Percentiles rank a stretch among this genome's conserved stretches.
Conservation (phyloP, 2,888 invertebrate species). For the Drosophila quinaria region DNA sequence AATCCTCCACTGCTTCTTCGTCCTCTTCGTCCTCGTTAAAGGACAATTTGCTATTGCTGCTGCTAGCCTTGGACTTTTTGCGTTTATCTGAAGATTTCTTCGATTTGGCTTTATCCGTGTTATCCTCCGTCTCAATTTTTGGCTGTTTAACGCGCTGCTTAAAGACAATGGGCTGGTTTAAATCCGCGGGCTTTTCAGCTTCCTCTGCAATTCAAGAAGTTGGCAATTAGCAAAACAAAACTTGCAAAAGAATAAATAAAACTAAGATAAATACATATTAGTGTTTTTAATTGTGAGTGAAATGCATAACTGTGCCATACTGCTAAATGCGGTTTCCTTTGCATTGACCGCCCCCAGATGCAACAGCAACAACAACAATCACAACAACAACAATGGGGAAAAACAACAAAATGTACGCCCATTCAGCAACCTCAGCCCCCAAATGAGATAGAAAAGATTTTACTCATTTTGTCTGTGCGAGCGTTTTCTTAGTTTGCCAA, state of each 20-base stretch:
- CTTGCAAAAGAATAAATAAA: neutral
- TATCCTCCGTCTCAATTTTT: conserved; percentile 36
- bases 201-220: conserved; percentile 86
- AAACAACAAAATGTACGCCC: conserved; percentile 30
- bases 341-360: conserved; percentile 23
- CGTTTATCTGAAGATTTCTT: conserved; percentile 45
- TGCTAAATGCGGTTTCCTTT: conserved; percentile 22
- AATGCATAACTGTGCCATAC: conserved; percentile 14
- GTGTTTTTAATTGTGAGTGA: neutral
- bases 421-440: conserved; percentile 14
- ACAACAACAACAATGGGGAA: conserved; percentile 16
- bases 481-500: conserved; percentile 53
- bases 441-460: conserved; percentile 54
- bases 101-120: conserved; percentile 22
- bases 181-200: conserved; percentile 88
- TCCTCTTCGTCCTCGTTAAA: conserved; percentile 87
- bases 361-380: conserved; percentile 28
- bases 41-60: conserved; percentile 84
- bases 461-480: conserved; percentile 45
- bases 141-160: conserved; percentile 69
- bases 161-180: conserved; percentile 88
- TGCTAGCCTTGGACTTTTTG: conserved; percentile 73
- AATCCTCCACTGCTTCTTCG: conserved; percentile 65
- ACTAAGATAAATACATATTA: neutral
- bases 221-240: conserved; percentile 2